phyloP scores from a whole-genome alignment of 1,140 invertebrate genomes.

The Leptinotarsa undecemlineata region DNA sequence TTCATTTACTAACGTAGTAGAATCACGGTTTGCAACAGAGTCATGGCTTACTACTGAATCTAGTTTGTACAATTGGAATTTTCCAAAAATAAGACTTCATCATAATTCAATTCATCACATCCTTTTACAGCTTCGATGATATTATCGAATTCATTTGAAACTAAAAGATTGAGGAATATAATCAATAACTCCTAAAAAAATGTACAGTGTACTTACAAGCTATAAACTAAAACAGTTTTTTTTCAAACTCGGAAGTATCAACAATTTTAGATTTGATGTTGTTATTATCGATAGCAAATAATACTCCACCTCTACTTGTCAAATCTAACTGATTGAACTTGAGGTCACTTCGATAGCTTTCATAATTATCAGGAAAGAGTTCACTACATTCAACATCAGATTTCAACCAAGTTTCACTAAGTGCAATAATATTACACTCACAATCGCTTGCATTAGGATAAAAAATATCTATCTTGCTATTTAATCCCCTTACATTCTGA shows the following conservation, averaged over 20 bases:
- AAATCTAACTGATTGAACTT: background rate
- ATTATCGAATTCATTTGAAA: constrained; percentile 1
- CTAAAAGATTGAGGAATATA: constrained; percentile 14
- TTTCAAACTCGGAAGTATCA: background rate
- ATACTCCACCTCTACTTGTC: constrained; percentile 6
- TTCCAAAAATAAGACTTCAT: background rate
- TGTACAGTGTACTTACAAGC: constrained; percentile 8
- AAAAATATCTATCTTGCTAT: constrained; percentile 20
- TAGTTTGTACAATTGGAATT: constrained; percentile 16
- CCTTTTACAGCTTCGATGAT: background rate
- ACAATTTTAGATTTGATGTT: constrained; percentile 10
- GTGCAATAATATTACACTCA: constrained; percentile 4
- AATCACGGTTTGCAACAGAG: background rate
- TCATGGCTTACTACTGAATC: background rate
- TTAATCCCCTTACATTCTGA: constrained; percentile 12
- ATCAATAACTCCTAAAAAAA: background rate
- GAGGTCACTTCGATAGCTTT: background rate
- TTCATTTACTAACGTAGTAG: background rate
- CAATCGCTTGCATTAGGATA: constrained; percentile 8
- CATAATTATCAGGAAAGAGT: constrained; percentile 11
- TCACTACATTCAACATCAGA: constrained; percentile 12
- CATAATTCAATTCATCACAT: constrained; percentile 1
- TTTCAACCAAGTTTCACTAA: constrained; percentile 12
- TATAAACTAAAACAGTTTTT: constrained; percentile 1
- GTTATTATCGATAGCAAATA: background rate